Evolutionary conservation across 2,113 vertebrate species (phyloP).

Genomic region (Varanus komodoensis): DNA sequence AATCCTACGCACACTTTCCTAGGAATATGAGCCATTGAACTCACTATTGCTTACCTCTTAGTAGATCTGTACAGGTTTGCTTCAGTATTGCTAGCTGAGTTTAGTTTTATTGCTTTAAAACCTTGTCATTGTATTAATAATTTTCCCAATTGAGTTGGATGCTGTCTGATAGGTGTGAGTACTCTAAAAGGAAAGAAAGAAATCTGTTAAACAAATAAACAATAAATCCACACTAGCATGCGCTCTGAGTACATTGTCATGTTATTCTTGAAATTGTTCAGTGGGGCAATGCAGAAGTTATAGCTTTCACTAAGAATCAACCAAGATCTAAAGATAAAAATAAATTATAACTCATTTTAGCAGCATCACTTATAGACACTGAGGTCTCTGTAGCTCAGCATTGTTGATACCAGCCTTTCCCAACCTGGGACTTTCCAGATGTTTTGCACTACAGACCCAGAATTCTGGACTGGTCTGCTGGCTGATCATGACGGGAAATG

Average conservation of each 20-base stretch:
- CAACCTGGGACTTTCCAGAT: no score
- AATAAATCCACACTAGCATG: neutral
- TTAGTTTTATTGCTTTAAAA: neutral
- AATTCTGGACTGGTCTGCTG: no score
- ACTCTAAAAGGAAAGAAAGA: neutral
- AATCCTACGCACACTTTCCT: neutral
- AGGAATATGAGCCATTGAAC: no score
- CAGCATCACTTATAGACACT: neutral
- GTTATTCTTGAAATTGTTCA: neutral
- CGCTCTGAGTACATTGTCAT: neutral
- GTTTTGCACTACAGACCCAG: no score
- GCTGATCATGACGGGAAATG: no score
- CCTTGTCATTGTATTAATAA: no score
- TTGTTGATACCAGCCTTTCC: neutral
- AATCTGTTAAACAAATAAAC: neutral
- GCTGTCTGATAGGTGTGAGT: neutral
- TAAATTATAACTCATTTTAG: neutral
- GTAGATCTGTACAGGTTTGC: neutral
- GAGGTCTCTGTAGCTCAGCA: neutral
- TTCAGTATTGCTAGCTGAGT: neutral
- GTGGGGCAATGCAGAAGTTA: neutral
- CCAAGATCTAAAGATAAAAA: neutral
- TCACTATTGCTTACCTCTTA: no score
- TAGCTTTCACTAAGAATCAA: neutral
- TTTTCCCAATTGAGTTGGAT: no score